Conservation (phyloP, 2,888 invertebrate genomes). For the Drosophila acutilabella region DNA sequence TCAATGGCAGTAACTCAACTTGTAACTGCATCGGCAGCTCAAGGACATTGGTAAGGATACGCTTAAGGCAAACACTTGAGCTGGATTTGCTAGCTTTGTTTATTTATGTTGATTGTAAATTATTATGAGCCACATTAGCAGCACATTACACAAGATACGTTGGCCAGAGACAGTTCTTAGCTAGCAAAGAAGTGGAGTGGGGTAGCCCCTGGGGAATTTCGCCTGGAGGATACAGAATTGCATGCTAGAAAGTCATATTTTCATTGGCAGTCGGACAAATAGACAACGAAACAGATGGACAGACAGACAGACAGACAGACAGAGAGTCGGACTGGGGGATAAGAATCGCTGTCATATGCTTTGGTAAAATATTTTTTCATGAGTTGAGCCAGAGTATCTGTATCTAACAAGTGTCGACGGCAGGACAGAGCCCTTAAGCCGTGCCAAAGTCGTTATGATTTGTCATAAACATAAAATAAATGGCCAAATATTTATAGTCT, state of each 20-base stretch:
- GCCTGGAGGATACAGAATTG: slow-evolving; percentile 45
- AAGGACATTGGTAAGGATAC: slow-evolving; percentile 10
- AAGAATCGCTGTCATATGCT: slow-evolving; percentile 41
- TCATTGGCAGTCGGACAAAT: slow-evolving; percentile 37
- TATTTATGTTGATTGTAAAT: slow-evolving; percentile 78
- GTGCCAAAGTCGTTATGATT: slow-evolving; percentile 78
- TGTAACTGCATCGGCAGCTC: slow-evolving; percentile 32
- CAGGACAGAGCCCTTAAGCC: slow-evolving; percentile 71
- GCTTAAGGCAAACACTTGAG: slow-evolving; percentile 26
- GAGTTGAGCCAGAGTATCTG: slow-evolving; percentile 62
- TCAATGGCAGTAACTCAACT: background rate
- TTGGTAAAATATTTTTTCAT: slow-evolving; percentile 61
- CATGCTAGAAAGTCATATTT: slow-evolving; percentile 72
- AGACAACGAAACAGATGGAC: slow-evolving; percentile 13
- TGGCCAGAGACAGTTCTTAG: slow-evolving; percentile 29
- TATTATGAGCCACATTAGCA: slow-evolving; percentile 72
- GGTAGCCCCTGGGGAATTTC: background rate
- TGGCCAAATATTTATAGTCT: slow-evolving; percentile 79
- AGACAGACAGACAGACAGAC: background rate
- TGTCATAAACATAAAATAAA: slow-evolving; percentile 81
- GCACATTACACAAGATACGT: slow-evolving; percentile 59
- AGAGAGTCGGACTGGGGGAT: background rate
- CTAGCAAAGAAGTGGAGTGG: background rate
- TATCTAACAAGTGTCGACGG: slow-evolving; percentile 74
- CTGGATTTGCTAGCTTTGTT: slow-evolving; percentile 52